These are phyloP conservation scores for Etheostoma spectabile DNA, from an alignment of 2,113 vertebrate species.

Conservation along the genomic window DNA sequence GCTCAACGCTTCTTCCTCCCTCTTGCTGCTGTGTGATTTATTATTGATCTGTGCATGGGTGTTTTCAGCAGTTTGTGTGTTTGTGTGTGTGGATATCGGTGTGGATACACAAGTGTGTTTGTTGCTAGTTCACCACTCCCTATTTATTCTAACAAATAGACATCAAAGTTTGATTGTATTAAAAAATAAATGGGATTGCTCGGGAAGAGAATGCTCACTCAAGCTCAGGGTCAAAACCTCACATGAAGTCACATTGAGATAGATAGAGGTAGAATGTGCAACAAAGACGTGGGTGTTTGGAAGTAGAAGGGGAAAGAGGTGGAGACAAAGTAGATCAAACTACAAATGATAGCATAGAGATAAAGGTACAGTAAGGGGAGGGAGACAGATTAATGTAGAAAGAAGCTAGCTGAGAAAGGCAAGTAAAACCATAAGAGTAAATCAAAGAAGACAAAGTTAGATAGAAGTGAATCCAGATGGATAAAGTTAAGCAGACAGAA, in stretches of 20 bases:
- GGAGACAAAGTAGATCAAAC: constrained; percentile 1
- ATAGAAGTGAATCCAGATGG: constrained; percentile 4
- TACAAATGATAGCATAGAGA: constrained; percentile 4
- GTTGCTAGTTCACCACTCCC: constrained; percentile 59
- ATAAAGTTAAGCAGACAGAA: constrained; percentile 26
- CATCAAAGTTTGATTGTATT: constrained; percentile 62
- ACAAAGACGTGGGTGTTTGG: not conserved
- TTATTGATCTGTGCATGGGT: constrained; percentile 77
- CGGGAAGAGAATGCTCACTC: constrained; percentile 4
- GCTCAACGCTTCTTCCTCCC: constrained; percentile 59
- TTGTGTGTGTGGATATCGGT: constrained; percentile 36
- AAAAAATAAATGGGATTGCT: constrained; percentile 11
- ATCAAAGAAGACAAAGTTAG: not conserved
- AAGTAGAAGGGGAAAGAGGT: constrained; percentile 9
- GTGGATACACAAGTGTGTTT: not conserved
- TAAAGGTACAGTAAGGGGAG: constrained; percentile 20
- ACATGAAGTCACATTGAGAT: not conserved
- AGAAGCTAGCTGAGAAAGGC: not conserved
- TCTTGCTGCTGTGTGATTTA: constrained; percentile 72
- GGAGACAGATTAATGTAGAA: constrained; percentile 20
- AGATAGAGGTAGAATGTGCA: not conserved
- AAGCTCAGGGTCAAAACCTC: constrained; percentile 20
- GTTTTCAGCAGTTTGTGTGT: constrained; percentile 53
- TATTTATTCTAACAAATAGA: constrained; percentile 71
- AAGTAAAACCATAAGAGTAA: not conserved